These are phyloP conservation scores for Pristionchus maxplancki DNA, from an alignment of 2,888 invertebrate species.

Conservation along the genomic window DNA sequence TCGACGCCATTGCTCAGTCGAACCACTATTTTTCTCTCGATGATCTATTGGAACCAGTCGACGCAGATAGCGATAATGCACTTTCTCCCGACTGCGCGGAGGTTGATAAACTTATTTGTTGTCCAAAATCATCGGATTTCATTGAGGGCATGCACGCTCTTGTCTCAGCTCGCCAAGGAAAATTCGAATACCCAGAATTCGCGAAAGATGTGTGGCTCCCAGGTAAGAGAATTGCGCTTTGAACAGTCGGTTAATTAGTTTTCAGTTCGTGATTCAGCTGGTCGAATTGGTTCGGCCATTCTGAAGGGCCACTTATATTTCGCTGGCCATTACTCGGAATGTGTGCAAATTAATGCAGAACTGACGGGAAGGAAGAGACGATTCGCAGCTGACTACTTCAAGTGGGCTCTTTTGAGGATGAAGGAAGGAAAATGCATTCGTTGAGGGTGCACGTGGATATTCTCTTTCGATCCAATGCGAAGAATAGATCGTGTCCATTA, in stretches of 20 bases:
- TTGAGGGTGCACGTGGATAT: not conserved
- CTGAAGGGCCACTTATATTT: slow-evolving; percentile 10
- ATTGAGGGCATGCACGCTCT: not conserved
- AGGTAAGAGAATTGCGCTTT: not conserved
- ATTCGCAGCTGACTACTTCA: slow-evolving; percentile 7
- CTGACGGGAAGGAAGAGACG: not conserved
- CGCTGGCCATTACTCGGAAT: slow-evolving; percentile 34
- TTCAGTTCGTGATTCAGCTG: not conserved
- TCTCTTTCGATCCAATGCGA: not conserved
- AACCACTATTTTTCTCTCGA: too few species aligned
- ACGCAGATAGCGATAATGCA: too few species aligned
- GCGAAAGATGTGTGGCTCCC: not conserved
- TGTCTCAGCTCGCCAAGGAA: not conserved
- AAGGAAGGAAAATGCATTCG: not conserved
- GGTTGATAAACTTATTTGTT: too few species aligned
- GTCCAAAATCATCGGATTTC: too few species aligned
- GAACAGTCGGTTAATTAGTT: not conserved
- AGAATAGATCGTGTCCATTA: not conserved
- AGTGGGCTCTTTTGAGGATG: not conserved
- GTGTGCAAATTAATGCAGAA: not conserved
- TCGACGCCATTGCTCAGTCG: too few species aligned
- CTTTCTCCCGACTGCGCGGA: too few species aligned
- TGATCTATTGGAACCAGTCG: too few species aligned
- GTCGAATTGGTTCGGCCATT: not conserved
- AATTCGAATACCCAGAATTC: not conserved